Evolutionary conservation across 2,888 invertebrate genomes (phyloP).

Genomic region (Pristionchus fissidentatus): DNA sequence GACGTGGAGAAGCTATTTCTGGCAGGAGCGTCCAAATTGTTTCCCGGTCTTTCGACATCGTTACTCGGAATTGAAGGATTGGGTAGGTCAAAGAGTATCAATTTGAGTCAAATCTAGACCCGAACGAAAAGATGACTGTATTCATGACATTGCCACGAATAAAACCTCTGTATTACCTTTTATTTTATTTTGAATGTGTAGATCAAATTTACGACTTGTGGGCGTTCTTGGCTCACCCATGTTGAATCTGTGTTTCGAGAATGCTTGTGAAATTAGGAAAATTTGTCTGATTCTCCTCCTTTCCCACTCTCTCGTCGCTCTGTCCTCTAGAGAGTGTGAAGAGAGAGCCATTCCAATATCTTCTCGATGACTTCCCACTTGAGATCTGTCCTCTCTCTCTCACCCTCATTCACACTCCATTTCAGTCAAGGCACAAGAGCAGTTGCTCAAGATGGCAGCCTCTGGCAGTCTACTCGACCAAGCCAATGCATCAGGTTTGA

Average conservation of each 20-base stretch:
- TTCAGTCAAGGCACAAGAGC: constrained; percentile 63
- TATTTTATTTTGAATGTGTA: too few relatives aligned
- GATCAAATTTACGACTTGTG: too few relatives aligned
- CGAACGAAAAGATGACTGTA: not conserved
- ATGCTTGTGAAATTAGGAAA: too few relatives aligned
- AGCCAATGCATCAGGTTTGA: not conserved
- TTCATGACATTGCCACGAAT: not conserved
- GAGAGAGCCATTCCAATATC: not conserved
- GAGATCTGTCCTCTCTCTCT: not conserved
- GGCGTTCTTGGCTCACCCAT: too few relatives aligned
- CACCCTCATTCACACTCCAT: not conserved
- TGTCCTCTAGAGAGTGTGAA: not conserved
- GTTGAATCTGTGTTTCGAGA: too few relatives aligned
- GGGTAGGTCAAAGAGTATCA: constrained; percentile 22
- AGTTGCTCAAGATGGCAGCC: constrained; percentile 63
- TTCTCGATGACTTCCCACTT: not conserved
- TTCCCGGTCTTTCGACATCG: not conserved
- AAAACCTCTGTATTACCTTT: not conserved
- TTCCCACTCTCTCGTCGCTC: not conserved
- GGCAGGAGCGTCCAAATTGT: not conserved
- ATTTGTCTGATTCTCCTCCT: not conserved
- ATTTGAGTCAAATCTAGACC: not conserved
- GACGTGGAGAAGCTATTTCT: constrained; percentile 43
- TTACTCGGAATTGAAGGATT: not conserved
- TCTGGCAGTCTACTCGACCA: not conserved